Base-by-base conservation (phyloP, 2,113 vertebrate genomes). In the Lamprologus lemairii region DNA sequence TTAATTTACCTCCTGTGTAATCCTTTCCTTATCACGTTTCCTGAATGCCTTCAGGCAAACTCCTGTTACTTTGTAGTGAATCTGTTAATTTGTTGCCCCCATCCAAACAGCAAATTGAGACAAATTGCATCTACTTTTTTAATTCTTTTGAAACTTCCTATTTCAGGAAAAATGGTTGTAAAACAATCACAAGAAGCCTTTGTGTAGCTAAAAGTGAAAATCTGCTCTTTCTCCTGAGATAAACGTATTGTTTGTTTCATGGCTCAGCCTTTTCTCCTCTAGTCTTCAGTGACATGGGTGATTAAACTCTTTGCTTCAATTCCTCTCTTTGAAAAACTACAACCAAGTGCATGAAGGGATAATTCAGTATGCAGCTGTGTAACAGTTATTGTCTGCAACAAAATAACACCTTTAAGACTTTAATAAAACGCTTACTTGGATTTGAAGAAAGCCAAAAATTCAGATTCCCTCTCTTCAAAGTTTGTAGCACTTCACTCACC, bases 1-100 rank as follows among this genome's bases (percentile, higher is more conserved):
- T 35, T 84, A 83, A 84, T 88, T 92, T 82, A 63, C 71, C 90
- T 91, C 79, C 71, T 83, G 79, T 80, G 81, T 82, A 73, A 80
- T 87, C 73, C 31, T 71, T 68, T 53, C 65, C 45, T n/a, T 33
- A 78, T 78, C 73, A 33, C 7, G 1, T 51, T 78, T 78, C 73
- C 73, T 51, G 45, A 51, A 78, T 31, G 73, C 45, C 45, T 51
- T 78, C 45, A 78, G 26, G 73, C 73, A 78, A 78, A 78, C 45
- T 51, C 73, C 26, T 78, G 45, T 31, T 78, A 78, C 73, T 33
- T 78, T 78, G 45, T 78, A 51, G 73, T 78, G 45, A 78, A 78
- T 33, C 73, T 78, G 45, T 47, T 78, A 13, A 51, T 78, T 49
- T 49, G 26, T 33, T 31, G 73, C 73, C 26, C 26, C 45, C 26